Evolutionary conservation across 30 jellyfish, hydroid and myxozoan genomes (phyloP), one percentile per base, ranked within the genome.

Genomic region (Hydractinia echinata): DNA sequence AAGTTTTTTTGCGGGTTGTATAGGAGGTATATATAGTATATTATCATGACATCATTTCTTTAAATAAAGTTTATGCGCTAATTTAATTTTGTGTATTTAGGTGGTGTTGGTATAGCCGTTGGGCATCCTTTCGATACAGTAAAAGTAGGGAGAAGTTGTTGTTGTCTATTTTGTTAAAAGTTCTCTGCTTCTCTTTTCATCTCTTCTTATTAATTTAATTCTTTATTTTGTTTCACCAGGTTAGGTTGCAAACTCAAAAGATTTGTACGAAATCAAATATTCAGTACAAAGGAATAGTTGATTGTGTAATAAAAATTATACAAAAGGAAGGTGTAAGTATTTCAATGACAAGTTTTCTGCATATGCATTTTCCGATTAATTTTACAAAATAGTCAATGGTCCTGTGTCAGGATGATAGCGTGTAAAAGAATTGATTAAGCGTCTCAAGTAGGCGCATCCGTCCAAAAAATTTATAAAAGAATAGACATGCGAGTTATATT

Each of bases 41-140:
- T 58, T 0, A 16, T 13, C 18, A 58, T 58, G 44, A 30, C 44
- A 0, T 30, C 44, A 30, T 58, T 58, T 58, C 69, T 58, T 58
- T 11, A 58, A 58, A 58, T 11, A 16, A 58, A 58, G 69, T 58
- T 58, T 13, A 11, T 58, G 1, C 1, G 15, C 18, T 58, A 1
- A 58, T 2, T 2, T 13, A 58, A 13, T 2, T 58, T 13, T 58
- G 19, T 44, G 3, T 51, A 76, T 53, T 66, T 81, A 92, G 98
- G 98, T 51, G 76, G 86, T 61, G 95, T 89, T 0, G 98, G 98
- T 14, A 77, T 79, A 1, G 76, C 87, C 56, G 96, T 92, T 54
- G 98, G 98, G n/a, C 98, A 92, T 66, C 98, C 98, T 16, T 87
- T 92, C 68, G 98, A 92, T 67, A 92, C 98, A 2, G 88, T 92